Evolutionary conservation across 2,113 vertebrate genomes (phyloP).

Genomic region (Rhabdornis inornatus): DNA sequence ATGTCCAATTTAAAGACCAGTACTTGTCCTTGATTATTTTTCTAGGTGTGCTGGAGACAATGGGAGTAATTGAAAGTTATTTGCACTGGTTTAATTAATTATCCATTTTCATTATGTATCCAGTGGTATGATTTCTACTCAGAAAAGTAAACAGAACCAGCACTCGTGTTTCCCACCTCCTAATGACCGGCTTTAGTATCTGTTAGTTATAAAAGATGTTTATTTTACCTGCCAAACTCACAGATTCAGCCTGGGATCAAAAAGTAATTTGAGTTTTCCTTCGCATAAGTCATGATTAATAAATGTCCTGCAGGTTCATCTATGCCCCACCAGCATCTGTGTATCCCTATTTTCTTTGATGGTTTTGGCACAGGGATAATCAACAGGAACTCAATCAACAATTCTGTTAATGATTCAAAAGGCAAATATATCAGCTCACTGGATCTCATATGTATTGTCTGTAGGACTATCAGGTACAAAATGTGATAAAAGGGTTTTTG

Average conservation of each 20-base stretch:
- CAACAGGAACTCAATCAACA: constrained; percentile 61
- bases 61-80: not conserved
- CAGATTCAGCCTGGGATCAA: constrained; percentile 59
- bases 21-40: not conserved
- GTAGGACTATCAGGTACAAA: constrained; percentile 14
- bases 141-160: constrained; percentile 29
- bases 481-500: not conserved
- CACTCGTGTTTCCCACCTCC: constrained; percentile 16
- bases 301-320: constrained; percentile 59
- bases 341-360: constrained; percentile 59
- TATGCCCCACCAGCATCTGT: constrained; percentile 56
- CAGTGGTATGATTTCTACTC: constrained; percentile 28
- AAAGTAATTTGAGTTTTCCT: constrained; percentile 64
- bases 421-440: constrained; percentile 58
- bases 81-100: not conserved
- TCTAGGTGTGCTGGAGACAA: not conserved
- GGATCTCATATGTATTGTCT: not conserved
- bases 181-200: constrained; percentile 1
- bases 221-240: constrained; percentile 62
- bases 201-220: constrained; percentile 49
- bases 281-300: constrained; percentile 50
- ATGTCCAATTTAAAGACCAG: not conserved
- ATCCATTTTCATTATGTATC: not conserved
- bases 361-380: constrained; percentile 57
- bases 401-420: constrained; percentile 67